Evolutionary conservation across 2,797 vertebrate genomes (phyloP).

Genomic region (Chaetodon trifasciatus): DNA sequence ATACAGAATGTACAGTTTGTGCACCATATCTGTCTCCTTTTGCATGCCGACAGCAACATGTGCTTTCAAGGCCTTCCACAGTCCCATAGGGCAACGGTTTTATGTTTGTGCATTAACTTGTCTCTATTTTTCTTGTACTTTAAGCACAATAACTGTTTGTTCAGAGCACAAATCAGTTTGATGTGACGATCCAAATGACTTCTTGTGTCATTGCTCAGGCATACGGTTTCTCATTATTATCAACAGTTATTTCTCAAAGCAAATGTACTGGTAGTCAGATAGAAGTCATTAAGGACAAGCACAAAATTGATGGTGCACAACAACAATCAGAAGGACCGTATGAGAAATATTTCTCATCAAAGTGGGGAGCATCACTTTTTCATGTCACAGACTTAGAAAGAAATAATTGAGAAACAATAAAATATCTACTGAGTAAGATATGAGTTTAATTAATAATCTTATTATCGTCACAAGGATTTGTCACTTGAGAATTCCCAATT

Average conservation of each 20-base stretch:
- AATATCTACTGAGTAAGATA: constrained; percentile 2
- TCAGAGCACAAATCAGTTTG: constrained; percentile 15
- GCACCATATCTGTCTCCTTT: not conserved
- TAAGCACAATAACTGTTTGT: constrained; percentile 6
- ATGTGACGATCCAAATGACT: constrained; percentile 19
- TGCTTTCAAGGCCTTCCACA: not conserved
- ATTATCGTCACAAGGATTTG: not conserved
- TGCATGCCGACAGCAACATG: constrained; percentile 14
- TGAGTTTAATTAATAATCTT: constrained; percentile 2
- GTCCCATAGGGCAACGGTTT: not conserved
- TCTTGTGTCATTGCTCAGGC: constrained; percentile 28
- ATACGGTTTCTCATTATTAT: constrained; percentile 49
- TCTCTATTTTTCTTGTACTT: not conserved
- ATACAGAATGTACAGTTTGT: constrained; percentile 30
- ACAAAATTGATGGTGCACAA: constrained; percentile 45
- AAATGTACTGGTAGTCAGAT: constrained; percentile 31
- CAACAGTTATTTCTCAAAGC: constrained; percentile 33
- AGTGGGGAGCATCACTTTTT: constrained; percentile 13
- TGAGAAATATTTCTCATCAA: constrained; percentile 31
- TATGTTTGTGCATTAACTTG: constrained; percentile 5
- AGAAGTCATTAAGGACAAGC: constrained; percentile 46
- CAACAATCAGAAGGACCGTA: constrained; percentile 27
- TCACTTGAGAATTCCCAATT: not conserved
- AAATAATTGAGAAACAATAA: constrained; percentile 22
- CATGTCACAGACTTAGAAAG: constrained; percentile 13